These are phyloP conservation scores for Bujurquina vittata DNA, from an alignment of 2,113 vertebrate species.

Conservation along the genomic window DNA sequence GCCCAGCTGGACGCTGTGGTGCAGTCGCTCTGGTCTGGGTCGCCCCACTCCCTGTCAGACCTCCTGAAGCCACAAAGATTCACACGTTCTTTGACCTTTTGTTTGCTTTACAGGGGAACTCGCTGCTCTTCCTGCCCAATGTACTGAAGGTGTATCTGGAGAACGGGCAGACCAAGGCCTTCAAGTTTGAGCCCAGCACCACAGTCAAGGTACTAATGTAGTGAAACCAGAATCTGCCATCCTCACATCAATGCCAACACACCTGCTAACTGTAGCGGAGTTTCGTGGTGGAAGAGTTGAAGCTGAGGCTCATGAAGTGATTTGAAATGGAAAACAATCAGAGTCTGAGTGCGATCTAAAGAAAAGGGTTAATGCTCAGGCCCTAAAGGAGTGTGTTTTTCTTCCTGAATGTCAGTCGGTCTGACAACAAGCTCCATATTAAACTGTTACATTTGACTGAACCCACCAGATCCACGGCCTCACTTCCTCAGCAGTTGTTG, in stretches of 20 bases:
- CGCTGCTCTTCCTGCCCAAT: constrained; percentile 94
- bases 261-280: fast-evolving
- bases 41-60: not conserved
- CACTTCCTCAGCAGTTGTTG: not conserved
- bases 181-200: constrained; percentile 92
- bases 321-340: not conserved
- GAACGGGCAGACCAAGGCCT: constrained; percentile 98
- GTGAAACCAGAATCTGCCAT: not conserved
- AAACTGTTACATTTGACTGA: not conserved
- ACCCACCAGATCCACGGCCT: fast-evolving
- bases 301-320: not conserved
- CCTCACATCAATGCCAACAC: not conserved
- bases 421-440: not conserved
- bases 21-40: not conserved
- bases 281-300: not conserved
- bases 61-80: not conserved
- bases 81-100: constrained; percentile 2
- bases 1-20: no score
- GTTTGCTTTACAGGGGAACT: constrained; percentile 86
- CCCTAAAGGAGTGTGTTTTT: not conserved
- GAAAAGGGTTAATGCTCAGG: not conserved
- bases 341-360: not conserved
- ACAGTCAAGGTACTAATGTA: constrained; percentile 90
- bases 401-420: not conserved
- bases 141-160: constrained; percentile 97